Evolutionary conservation across 2,113 vertebrate genomes (phyloP).

Genomic region (Eulemur macaco): DNA sequence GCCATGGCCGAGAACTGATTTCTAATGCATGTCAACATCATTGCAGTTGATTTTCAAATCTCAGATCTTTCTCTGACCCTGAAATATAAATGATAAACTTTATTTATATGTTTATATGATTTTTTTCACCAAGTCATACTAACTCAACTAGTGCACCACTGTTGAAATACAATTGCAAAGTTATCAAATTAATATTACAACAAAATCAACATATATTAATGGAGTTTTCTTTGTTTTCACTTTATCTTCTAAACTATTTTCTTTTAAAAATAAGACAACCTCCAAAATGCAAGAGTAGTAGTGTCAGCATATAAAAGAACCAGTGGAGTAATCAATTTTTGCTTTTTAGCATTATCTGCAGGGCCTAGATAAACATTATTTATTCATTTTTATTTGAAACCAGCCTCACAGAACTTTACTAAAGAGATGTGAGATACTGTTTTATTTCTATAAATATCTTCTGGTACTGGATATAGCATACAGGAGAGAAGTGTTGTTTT

Average conservation of each 20-base stretch:
- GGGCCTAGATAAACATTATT: constrained; percentile 69
- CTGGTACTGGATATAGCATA: constrained; percentile 21
- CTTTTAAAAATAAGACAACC: constrained; percentile 49
- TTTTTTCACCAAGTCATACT: constrained; percentile 48
- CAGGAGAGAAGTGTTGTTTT: neutral
- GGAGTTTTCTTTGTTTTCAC: constrained; percentile 31
- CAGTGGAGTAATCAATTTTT: constrained; percentile 68
- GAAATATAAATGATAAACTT: constrained; percentile 22
- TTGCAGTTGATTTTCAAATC: constrained; percentile 47
- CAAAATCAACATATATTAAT: constrained; percentile 56
- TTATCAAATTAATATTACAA: constrained; percentile 43
- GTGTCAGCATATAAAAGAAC: constrained; percentile 43
- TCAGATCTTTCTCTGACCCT: constrained; percentile 32
- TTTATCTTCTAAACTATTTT: constrained; percentile 51
- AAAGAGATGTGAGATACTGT: constrained; percentile 26
- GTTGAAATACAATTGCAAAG: constrained; percentile 5
- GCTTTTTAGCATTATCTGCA: constrained; percentile 63
- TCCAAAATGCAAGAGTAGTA: constrained; percentile 13
- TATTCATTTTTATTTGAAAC: constrained; percentile 74
- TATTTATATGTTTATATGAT: neutral
- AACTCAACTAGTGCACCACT: constrained; percentile 10
- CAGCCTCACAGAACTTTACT: neutral
- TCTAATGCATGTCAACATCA: constrained; percentile 13
- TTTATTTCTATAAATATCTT: constrained; percentile 73
- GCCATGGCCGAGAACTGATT: neutral